Evolutionary conservation across 1,140 invertebrate species (phyloP), one percentile per base, ranked within the genome.

Genomic region (Liolophura sinensis): DNA sequence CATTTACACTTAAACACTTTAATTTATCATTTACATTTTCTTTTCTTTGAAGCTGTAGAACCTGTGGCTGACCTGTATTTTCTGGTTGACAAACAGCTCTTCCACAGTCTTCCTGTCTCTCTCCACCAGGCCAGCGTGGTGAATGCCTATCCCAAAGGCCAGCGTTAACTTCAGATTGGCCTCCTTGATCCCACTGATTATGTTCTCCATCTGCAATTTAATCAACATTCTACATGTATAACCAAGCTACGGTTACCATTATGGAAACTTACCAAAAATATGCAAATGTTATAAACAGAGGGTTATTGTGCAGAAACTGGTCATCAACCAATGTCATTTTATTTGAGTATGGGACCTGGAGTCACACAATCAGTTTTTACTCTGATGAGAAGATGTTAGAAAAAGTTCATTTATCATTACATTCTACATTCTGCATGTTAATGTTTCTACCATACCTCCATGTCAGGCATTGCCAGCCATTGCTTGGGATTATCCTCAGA

Each of bases 91-190:
- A 87, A 98, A 99, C 7, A 99, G 85, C 82, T 97, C 93, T 82
- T 99, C 97, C 0, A 97, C 93, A 47, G 90, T 91, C 79, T 90
- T 92, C 58, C 96, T 87, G 85, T 99, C 98, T 73, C 89, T 89
- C 62, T 99, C 96, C 73, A 95, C 91, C 48, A 99, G 84, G 65
- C 93, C 97, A 24, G 97, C 97, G 86, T 99, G 98, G 88, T 99
- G 98, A 65, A 99, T 90, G 15, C 97, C 98, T 75, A 99, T 98
- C 18, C 98, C 98, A 87, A 99, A 99, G 0, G 94, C 91, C 18
- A 99, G 86, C 0, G 94, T 96, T 50, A 98, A 87, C 81, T 97
- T 96, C 7, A 99, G 87, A 86, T 98, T 97, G 0, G 90, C 88
- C 78, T 99, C 97, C 72, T 90, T 90, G 5, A 98, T 78, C 11